Base-by-base conservation (phyloP, 2,888 invertebrate species). In the Heliconius cydno region DNA sequence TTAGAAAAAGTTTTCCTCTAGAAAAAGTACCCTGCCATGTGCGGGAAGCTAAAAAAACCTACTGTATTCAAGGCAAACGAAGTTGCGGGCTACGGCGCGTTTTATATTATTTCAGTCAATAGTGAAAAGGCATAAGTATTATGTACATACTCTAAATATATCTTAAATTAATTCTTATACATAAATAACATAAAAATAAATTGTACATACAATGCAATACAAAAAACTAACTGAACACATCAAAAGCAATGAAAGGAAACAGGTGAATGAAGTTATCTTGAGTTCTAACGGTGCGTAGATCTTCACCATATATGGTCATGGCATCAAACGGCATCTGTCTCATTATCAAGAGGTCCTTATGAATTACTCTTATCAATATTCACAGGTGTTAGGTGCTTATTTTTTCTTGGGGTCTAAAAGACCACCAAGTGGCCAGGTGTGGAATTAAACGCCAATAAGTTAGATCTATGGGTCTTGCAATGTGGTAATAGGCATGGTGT, bases 341-440 rank as follows among this genome's bases (percentile, higher is more conserved):
- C 79, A 79, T 79, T 81, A 81, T 67, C 19, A 60, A 52, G 60
- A 76, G 67, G 70, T 75, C 76, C 68, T 52, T 72, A 79, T 80
- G 80, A 82, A 80, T 80, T 79, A 79, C 80, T 77, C 77, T 73
- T 82, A 78, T 81, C 80, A 80, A 81, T 81, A 82, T 81, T 81
- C 75, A 84, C 92, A 92, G 92, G 90, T 92, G 92, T 85, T 81
- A 52, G 81, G 77, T 80, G 84, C 46, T 52, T 85, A 34, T 34
- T 34, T 86, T 88, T 91, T 92, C 91, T 91, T 87, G 88, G 88
- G 87, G 63, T 30, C 57, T 89, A 86, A 85, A 87, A 83, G 80
- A 82, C 76, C 81, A 83, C 81, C 77, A 80, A 52, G 76, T 57
- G 67, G 87, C 90, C 92, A 92, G 93, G 91, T 92, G 93, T 85